Conservation (phyloP, 2,113 vertebrate species). For the Cinclus cinclus region DNA sequence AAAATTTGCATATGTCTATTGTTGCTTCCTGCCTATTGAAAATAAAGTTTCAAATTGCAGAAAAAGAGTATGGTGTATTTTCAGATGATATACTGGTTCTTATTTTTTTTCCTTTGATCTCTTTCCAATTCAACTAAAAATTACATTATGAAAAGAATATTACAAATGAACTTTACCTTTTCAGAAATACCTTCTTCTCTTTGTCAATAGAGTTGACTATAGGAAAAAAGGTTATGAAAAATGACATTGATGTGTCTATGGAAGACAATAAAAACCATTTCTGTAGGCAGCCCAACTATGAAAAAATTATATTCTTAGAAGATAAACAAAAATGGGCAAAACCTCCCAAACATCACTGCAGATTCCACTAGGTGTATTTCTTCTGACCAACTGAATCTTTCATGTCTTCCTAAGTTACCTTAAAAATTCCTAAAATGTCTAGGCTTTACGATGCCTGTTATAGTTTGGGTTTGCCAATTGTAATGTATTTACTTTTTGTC, state of each 20-base stretch:
- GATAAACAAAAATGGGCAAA: neutral
- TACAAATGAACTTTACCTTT: neutral
- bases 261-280: neutral
- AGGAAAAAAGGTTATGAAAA: neutral
- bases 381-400: neutral
- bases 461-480: too few species aligned
- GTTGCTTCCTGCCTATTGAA: neutral
- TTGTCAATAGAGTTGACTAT: neutral
- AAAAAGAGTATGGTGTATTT: neutral
- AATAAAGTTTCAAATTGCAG: neutral
- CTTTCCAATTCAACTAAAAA: neutral
- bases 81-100: neutral
- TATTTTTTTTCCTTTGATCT: constrained; percentile 10
- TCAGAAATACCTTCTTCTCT: neutral
- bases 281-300: neutral
- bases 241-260: neutral
- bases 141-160: neutral
- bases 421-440: neutral
- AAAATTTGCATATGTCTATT: constrained; percentile 24
- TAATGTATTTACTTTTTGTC: too few species aligned
- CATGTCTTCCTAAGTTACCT: neutral
- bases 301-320: neutral
- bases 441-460: neutral
- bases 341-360: neutral
- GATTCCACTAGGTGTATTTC: neutral